Conservation (phyloP, 2,888 invertebrate species). For the Terebella lapidaria region DNA sequence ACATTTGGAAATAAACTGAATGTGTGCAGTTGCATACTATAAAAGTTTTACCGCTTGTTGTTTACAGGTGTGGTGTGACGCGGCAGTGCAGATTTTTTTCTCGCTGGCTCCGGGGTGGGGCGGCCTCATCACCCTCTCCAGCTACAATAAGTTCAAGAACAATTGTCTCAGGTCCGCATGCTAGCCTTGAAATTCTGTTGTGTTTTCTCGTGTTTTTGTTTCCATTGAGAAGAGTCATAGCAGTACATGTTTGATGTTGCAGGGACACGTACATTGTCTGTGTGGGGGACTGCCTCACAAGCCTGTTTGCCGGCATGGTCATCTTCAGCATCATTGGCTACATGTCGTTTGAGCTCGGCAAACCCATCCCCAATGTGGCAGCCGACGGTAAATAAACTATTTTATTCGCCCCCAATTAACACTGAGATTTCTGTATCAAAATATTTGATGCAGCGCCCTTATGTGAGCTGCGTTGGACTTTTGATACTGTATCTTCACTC, state of each 20-base stretch:
- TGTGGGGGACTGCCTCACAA: slow-evolving; percentile 71
- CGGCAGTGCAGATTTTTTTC: slow-evolving; percentile 79
- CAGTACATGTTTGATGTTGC: not conserved
- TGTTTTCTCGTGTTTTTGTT: not conserved
- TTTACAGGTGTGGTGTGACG: slow-evolving; percentile 62
- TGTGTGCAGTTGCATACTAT: too few relatives aligned
- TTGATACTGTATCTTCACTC: too few relatives aligned
- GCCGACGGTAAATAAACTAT: not conserved
- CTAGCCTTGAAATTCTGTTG: too few relatives aligned
- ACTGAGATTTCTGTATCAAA: too few relatives aligned
- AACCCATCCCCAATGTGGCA: not conserved
- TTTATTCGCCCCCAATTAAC: not conserved
- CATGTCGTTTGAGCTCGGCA: slow-evolving; percentile 57
- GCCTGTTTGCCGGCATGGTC: slow-evolving; percentile 65
- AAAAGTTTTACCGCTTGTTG: not conserved
- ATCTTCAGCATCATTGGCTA: slow-evolving; percentile 58
- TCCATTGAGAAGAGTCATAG: too few relatives aligned
- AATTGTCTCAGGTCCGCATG: slow-evolving; percentile 69
- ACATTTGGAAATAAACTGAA: too few relatives aligned
- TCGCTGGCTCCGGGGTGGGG: slow-evolving; percentile 79
- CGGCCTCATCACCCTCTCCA: slow-evolving; percentile 73
- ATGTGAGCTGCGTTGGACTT: not conserved
- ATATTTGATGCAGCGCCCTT: not conserved
- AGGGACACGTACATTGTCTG: not conserved
- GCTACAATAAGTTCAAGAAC: slow-evolving; percentile 76